Evolutionary conservation across 2,888 invertebrate genomes (phyloP).

Genomic region (Rutpela maculata): DNA sequence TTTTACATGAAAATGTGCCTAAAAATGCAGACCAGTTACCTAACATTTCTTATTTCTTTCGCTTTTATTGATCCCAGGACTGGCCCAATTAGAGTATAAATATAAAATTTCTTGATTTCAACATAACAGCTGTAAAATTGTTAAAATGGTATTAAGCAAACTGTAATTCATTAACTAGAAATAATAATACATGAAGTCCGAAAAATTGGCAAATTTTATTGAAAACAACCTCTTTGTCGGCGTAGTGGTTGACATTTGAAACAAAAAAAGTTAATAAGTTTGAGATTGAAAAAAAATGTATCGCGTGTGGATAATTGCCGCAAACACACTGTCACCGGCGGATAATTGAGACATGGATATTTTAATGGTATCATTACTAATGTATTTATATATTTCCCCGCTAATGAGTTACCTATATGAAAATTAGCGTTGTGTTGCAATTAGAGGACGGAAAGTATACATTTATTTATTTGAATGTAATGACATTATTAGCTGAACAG

Average conservation of each 20-base stretch:
- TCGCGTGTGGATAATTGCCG: constrained; percentile 61
- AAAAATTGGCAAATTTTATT: not conserved
- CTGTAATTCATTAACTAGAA: too few relatives aligned
- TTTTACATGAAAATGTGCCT: too few relatives aligned
- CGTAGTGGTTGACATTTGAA: not conserved
- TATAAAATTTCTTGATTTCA: too few relatives aligned
- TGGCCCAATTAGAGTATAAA: too few relatives aligned
- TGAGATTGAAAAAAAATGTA: constrained; percentile 8
- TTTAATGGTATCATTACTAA: constrained; percentile 39
- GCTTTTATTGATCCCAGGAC: too few relatives aligned
- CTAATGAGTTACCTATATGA: constrained; percentile 40
- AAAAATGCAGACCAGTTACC: too few relatives aligned
- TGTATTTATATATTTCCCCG: constrained; percentile 35
- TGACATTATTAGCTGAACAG: not conserved
- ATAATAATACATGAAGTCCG: too few relatives aligned
- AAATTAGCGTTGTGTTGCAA: constrained; percentile 38
- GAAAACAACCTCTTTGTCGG: constrained; percentile 14
- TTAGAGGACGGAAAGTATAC: constrained; percentile 8
- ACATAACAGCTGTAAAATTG: too few relatives aligned
- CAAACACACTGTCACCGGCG: constrained; percentile 38
- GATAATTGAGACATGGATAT: constrained; percentile 39
- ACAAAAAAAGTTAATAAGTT: constrained; percentile 27
- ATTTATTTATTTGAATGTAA: not conserved
- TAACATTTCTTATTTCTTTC: too few relatives aligned
- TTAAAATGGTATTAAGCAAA: too few relatives aligned